These are phyloP conservation scores for Gymnocheta viridis DNA, from an alignment of 2,888 invertebrate genomes.

Conservation along the genomic window DNA sequence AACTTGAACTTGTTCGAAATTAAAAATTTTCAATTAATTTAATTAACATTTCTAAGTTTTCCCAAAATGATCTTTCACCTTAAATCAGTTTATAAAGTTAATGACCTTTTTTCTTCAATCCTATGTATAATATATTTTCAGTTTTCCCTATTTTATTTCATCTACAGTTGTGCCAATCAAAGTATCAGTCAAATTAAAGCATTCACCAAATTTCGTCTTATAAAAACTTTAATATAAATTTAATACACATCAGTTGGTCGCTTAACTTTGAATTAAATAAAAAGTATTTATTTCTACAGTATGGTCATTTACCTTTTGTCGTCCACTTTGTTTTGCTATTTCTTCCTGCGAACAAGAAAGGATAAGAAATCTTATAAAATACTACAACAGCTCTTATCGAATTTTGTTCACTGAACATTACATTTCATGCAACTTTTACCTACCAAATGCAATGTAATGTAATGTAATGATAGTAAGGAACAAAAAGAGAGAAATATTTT, in stretches of 20 bases:
- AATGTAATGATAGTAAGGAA: not conserved
- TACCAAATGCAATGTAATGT: not conserved
- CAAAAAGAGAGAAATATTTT: not conserved
- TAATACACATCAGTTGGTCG: conserved; percentile 43
- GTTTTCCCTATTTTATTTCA: too few species aligned
- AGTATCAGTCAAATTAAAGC: conserved; percentile 12
- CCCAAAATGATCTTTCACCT: too few species aligned
- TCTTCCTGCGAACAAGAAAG: not conserved
- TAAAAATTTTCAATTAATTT: too few species aligned
- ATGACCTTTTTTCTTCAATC: too few species aligned
- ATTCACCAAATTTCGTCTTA: not conserved
- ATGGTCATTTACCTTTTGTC: conserved; percentile 50
- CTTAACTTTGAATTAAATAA: conserved; percentile 37
- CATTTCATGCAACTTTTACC: not conserved
- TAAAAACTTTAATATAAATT: conserved; percentile 42
- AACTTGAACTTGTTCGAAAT: too few species aligned
- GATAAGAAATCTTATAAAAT: conserved; percentile 19
- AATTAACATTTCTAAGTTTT: too few species aligned
- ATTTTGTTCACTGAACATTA: conserved; percentile 59
- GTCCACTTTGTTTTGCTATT: not conserved
- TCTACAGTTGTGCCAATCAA: too few species aligned
- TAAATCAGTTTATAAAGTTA: too few species aligned
- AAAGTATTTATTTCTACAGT: conserved; percentile 33
- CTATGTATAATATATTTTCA: too few species aligned
- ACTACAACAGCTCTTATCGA: conserved; percentile 8